Conservation (phyloP, 2,113 vertebrate genomes). For the Gambusia holbrooki region DNA sequence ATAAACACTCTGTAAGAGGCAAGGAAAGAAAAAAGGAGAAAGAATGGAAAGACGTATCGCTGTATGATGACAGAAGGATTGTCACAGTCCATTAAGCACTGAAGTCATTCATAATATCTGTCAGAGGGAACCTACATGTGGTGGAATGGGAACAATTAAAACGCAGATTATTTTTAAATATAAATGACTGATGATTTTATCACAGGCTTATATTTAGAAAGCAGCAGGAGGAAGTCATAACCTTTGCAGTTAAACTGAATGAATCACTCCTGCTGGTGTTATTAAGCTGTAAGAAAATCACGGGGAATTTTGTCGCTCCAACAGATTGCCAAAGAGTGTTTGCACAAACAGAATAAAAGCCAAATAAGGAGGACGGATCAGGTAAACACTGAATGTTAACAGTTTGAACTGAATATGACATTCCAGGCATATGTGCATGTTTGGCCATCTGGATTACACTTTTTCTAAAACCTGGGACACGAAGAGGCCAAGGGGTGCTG, state of each 20-base stretch:
- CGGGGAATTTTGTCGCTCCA: conserved; percentile 23
- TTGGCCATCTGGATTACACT: conserved; percentile 34
- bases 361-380: not conserved
- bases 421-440: conserved; percentile 13
- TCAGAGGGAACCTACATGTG: conserved; percentile 53
- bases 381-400: not conserved
- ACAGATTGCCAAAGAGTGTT: conserved; percentile 5
- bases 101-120: conserved; percentile 66
- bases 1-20: conserved; percentile 23
- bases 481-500: conserved; percentile 66
- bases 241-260: conserved; percentile 24
- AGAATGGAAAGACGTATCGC: conserved; percentile 19
- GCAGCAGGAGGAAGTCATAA: conserved; percentile 49
- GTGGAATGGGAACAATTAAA: conserved; percentile 56
- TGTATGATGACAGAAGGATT: conserved; percentile 63
- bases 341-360: conserved; percentile 8
- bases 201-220: conserved; percentile 55
- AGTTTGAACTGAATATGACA: not conserved
- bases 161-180: conserved; percentile 52
- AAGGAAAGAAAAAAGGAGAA: conserved; percentile 23
- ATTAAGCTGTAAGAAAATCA: conserved; percentile 33
- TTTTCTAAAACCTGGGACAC: conserved; percentile 51
- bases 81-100: conserved; percentile 73
- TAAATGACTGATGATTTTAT: conserved; percentile 73
- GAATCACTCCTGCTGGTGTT: conserved; percentile 26